Base-by-base conservation (phyloP, 2,888 invertebrate genomes). In the Papilio protenor region DNA sequence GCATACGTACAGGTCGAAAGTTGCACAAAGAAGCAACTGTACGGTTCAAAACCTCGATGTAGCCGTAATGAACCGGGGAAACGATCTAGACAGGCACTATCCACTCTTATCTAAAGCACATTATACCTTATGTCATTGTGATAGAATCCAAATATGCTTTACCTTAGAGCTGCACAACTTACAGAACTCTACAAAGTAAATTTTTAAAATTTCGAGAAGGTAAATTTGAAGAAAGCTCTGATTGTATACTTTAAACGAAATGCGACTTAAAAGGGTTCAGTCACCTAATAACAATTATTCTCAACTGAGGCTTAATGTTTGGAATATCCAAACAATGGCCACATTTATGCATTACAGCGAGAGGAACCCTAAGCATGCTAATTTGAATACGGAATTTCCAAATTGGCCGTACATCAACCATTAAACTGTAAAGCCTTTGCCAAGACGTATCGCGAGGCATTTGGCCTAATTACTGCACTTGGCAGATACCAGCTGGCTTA, bases 41-140 rank as follows among this genome's bases (percentile, higher is more conserved):
- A 73, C 76, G 64, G 64, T 59, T 64, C 76, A 73, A 73, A 76
- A 71, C 49, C 72, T 73, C 72, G 72, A 77, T 55, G 52, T 52
- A 40, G 76, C 64, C 55, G 64, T 77, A 77, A 73, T 73, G 76
- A 77, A 77, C 76, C 76, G 61, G 76, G 52, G 64, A 64, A 64
- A 77, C 72, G 40, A 73, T 64, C 27, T 64, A 77, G 23, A 66
- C 76, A 40, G 21, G 59, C 33, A 57, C 57, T 21, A 59, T 76
- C 70, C 47, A 27, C 64, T 75, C 12, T n/a, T 69, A 45, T 45
- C n/a, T 11, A 69, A 45, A n/a, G 45, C 45, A 66, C n/a, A 69
- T 69, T 21, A 21, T 45, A 45, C 66, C 45, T 69, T 69, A 45
- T 69, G 21, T 11, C 21, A 40, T 21, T 69, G 66, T 45, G 66